Conservation (phyloP, 1,140 invertebrate genomes). For the Parasteatoda tepidariorum region DNA sequence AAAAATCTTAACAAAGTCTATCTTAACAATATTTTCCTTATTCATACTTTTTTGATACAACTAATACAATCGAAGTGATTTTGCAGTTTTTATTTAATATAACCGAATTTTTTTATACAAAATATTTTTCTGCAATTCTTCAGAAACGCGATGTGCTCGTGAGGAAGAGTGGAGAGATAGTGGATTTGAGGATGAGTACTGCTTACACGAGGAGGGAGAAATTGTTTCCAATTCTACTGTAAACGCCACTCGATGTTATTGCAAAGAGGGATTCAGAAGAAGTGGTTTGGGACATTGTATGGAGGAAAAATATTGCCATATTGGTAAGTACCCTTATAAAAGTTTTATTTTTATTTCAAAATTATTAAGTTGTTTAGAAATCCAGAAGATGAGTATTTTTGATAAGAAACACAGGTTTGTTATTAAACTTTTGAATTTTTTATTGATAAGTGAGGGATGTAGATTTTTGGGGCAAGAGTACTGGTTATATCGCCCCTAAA, state of each 20-base stretch:
- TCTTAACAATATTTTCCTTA: too few species aligned
- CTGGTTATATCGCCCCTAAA: too few species aligned
- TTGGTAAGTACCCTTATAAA: not conserved
- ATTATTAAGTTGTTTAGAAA: not conserved
- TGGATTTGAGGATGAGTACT: conserved; percentile 13
- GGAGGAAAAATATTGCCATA: not conserved
- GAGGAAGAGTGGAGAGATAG: not conserved
- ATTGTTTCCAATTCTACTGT: not conserved
- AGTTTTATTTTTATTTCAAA: not conserved
- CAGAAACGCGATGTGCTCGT: not conserved
- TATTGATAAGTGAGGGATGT: too few species aligned
- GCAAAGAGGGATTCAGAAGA: conserved; percentile 7
- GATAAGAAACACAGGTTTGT: not conserved
- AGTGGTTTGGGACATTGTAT: conserved; percentile 7
- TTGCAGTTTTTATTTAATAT: too few species aligned
- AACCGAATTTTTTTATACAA: too few species aligned
- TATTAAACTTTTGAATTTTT: not conserved
- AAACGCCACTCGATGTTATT: conserved; percentile 9
- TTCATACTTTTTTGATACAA: too few species aligned
- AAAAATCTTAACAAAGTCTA: too few species aligned
- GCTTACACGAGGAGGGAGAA: not conserved
- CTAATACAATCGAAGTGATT: too few species aligned
- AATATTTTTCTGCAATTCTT: too few species aligned
- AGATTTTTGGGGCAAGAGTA: too few species aligned
- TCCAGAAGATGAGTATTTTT: not conserved